phyloP scores from a whole-genome alignment of 2,797 vertebrate species.

The Lindbergichthys nudifrons region DNA sequence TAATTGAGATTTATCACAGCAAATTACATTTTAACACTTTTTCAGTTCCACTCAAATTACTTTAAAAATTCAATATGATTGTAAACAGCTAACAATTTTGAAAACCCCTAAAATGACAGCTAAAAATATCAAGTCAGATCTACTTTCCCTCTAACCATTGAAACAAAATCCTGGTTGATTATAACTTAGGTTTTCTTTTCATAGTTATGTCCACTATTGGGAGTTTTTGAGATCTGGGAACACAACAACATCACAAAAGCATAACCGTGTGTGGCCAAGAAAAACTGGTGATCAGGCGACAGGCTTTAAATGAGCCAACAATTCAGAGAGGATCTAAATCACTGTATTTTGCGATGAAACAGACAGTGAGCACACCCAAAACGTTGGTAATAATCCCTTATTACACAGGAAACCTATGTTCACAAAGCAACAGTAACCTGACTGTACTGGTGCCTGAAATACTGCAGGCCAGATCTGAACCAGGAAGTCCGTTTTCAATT shows the following conservation, averaged over 20 bases:
- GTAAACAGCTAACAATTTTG: conserved; percentile 16
- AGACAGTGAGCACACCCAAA: neutral
- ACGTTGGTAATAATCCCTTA: neutral
- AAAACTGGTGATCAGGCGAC: neutral
- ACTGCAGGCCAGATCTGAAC: conserved; percentile 8
- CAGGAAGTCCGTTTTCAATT: conserved; percentile 18
- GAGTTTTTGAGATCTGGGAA: neutral
- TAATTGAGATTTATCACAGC: conserved; percentile 12
- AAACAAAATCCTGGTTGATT: neutral
- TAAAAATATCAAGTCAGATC: conserved; percentile 10
- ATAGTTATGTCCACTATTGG: neutral
- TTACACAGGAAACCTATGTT: conserved; percentile 8
- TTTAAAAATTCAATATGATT: conserved; percentile 9
- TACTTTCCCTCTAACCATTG: neutral
- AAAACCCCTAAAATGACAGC: neutral
- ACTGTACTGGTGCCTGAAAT: neutral
- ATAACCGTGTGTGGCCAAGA: neutral
- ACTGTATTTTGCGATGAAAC: conserved; percentile 8
- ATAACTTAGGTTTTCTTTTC: conserved; percentile 4
- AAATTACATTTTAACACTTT: conserved; percentile 29
- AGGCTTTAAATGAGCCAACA: neutral
- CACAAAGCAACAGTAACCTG: conserved; percentile 11
- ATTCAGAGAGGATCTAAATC: conserved; percentile 5
- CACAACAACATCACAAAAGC: neutral
- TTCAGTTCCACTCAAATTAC: conserved; percentile 25